Evolutionary conservation across 2,797 vertebrate species (phyloP).

Genomic region (Lindbergichthys nudifrons): DNA sequence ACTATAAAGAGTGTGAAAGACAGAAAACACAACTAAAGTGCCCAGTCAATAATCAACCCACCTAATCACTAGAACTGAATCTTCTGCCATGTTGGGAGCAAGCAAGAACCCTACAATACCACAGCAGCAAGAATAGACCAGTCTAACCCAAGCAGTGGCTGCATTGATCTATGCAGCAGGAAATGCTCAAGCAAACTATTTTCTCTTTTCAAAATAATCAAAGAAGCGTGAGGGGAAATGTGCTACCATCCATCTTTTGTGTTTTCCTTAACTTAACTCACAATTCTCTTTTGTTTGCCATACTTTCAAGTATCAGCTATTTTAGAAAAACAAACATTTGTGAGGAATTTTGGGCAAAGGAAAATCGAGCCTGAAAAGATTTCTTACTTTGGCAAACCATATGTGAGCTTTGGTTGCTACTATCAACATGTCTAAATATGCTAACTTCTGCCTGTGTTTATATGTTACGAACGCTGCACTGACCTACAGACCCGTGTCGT

Average conservation of each 20-base stretch:
- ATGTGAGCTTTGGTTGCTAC: not conserved
- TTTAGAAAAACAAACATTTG: not conserved
- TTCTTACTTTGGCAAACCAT: slow-evolving; percentile 12
- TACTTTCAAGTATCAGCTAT: slow-evolving; percentile 34
- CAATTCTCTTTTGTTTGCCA: slow-evolving; percentile 32
- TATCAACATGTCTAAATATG: slow-evolving; percentile 9
- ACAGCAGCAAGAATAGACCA: not conserved
- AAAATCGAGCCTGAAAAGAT: slow-evolving; percentile 13
- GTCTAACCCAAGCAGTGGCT: slow-evolving; percentile 3
- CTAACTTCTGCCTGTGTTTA: not conserved
- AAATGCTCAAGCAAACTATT: slow-evolving; percentile 39
- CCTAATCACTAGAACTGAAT: slow-evolving; percentile 2
- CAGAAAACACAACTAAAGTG: slow-evolving; percentile 19
- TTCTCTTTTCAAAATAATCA: slow-evolving; percentile 36
- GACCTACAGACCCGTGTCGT: not conserved
- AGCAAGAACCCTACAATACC: not conserved
- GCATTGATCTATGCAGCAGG: slow-evolving; percentile 23
- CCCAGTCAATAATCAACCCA: slow-evolving; percentile 42
- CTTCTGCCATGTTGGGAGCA: not conserved
- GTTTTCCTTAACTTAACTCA: slow-evolving; percentile 32
- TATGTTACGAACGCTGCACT: not conserved
- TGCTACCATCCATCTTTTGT: slow-evolving; percentile 8
- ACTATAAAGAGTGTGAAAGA: slow-evolving; percentile 6
- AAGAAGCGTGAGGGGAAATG: not conserved
- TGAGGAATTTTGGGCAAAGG: slow-evolving; percentile 24